A percentile compares a stretch with the other conserved stretches of the same genome.
These are phyloP conservation scores for Atherinomorus stipes DNA, from an alignment of 2,113 vertebrate species.

Conservation along the genomic window DNA sequence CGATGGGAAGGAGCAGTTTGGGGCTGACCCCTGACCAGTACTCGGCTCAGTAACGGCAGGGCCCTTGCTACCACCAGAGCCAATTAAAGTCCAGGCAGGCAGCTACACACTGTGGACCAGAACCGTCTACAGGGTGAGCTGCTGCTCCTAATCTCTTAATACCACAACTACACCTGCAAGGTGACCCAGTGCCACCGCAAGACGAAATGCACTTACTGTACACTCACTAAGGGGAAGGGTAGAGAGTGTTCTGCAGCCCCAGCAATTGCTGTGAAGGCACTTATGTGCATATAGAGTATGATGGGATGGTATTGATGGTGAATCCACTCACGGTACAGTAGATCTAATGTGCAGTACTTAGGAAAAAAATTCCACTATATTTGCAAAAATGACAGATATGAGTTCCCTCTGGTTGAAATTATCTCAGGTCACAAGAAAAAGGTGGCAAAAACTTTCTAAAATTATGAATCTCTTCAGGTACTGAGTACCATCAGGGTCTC, in stretches of 20 bases:
- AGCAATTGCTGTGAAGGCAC: constrained; percentile 22
- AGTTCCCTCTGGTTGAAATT: constrained; percentile 27
- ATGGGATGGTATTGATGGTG: constrained; percentile 2
- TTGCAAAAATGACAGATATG: constrained; percentile 15
- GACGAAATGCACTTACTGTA: constrained; percentile 44
- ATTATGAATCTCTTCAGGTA: constrained; percentile 44
- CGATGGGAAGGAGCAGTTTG: constrained; percentile 58
- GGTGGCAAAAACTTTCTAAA: constrained; percentile 34
- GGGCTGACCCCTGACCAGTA: constrained; percentile 65
- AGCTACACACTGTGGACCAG: constrained; percentile 54
- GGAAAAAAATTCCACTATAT: constrained; percentile 2
- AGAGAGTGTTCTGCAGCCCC: constrained; percentile 27
- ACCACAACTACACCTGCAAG: constrained; percentile 74
- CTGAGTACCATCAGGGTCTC: constrained; percentile 40
- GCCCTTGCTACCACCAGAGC: constrained; percentile 64
- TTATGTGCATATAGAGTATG: constrained; percentile 16
- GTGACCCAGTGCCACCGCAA: constrained; percentile 68
- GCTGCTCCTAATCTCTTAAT: constrained; percentile 80
- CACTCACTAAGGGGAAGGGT: constrained; percentile 23
- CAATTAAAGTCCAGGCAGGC: constrained; percentile 70
- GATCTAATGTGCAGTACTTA: not conserved
- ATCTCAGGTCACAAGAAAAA: constrained; percentile 38
- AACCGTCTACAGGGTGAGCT: constrained; percentile 62
- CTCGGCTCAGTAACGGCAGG: constrained; percentile 55
- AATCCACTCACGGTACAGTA: not conserved